phyloP scores from a whole-genome alignment of 1,140 invertebrate species.

The Drosophila kohkoa region DNA sequence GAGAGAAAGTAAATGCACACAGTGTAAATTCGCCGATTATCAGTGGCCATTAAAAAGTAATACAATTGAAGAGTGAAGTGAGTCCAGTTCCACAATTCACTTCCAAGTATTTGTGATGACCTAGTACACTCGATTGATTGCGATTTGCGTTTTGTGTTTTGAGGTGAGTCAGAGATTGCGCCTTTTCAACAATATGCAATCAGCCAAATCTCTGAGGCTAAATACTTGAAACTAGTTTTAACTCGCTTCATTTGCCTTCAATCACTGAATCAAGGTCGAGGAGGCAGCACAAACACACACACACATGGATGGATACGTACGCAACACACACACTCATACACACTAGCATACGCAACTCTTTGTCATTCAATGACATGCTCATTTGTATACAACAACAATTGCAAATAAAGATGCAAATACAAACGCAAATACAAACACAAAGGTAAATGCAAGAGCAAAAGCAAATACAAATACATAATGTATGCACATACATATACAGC shows the following conservation, averaged over 20 bases:
- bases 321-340: background rate
- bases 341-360: background rate
- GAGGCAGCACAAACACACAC: background rate
- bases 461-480: background rate
- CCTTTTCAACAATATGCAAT: conserved; percentile 11
- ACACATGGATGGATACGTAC: too few relatives aligned
- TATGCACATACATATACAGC: background rate
- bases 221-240: conserved; percentile 22
- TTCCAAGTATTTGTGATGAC: background rate
- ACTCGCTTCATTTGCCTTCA: conserved; percentile 21
- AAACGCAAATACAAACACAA: background rate
- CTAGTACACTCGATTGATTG: background rate
- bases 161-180: background rate
- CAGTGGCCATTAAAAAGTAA: too few relatives aligned
- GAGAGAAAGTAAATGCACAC: conserved; percentile 4
- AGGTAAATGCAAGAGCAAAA: background rate
- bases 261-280: conserved; percentile 35
- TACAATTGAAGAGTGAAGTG: too few relatives aligned
- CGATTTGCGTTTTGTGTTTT: too few relatives aligned
- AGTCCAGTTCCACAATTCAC: too few relatives aligned
- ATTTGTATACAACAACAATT: conserved; percentile 2
- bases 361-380: conserved; percentile 23
- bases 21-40: too few relatives aligned
- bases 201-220: background rate
- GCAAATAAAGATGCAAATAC: background rate